Evolutionary conservation across 2,888 invertebrate genomes (phyloP).

Genomic region (Trilocha varians): DNA sequence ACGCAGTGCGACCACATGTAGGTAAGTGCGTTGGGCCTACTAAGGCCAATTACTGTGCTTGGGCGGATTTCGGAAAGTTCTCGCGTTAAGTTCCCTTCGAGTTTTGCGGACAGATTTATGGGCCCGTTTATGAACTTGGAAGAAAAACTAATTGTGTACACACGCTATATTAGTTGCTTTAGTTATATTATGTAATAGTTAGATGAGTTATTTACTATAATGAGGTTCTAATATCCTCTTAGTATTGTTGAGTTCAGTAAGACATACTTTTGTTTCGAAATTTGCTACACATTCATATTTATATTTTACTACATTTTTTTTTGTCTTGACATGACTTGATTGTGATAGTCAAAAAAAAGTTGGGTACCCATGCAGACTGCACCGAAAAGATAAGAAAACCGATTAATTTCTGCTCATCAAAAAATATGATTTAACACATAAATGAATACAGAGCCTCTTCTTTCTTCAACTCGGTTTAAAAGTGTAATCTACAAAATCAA

Average conservation of each 20-base stretch:
- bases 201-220: too few species aligned
- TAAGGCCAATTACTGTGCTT: conserved; percentile 37
- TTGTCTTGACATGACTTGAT: too few species aligned
- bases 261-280: too few species aligned
- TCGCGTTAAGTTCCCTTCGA: not conserved
- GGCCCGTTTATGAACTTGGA: not conserved
- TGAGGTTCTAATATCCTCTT: too few species aligned
- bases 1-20: conserved; percentile 24
- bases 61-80: conserved; percentile 10
- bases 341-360: too few species aligned
- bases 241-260: too few species aligned
- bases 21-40: conserved; percentile 37
- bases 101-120: not conserved
- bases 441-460: too few species aligned
- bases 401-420: too few species aligned
- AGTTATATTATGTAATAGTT: not conserved
- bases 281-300: too few species aligned
- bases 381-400: not conserved
- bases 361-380: not conserved
- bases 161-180: not conserved
- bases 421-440: not conserved
- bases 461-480: too few species aligned
- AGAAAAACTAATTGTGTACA: not conserved
- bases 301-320: too few species aligned
- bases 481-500: not conserved